A percentile compares a stretch with the other conserved stretches of the same genome.
Conservation (phyloP, 2,888 invertebrate genomes). For the Caenorhabditis japonica region DNA sequence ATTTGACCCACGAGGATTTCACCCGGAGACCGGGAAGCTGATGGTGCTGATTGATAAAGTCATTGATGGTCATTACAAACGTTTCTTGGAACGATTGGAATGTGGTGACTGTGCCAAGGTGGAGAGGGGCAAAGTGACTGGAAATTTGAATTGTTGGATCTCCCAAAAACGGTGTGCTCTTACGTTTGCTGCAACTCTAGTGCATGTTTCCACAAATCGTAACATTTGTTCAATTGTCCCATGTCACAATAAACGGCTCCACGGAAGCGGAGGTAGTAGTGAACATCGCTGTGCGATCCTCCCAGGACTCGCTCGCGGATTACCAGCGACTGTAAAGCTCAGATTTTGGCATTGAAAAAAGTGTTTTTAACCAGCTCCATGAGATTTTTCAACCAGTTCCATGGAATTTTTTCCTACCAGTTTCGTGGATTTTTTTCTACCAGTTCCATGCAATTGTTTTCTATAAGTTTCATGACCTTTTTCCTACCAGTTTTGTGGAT, state of each 20-base stretch:
- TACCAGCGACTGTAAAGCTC: conserved; percentile 85
- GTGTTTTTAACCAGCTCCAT: no score
- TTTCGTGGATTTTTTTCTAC: no score
- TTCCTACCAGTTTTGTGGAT: no score
- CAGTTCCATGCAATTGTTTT: no score
- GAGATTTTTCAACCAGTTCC: no score
- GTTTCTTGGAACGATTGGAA: conserved; percentile 94
- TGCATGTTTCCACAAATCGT: conserved; percentile 95
- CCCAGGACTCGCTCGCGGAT: conserved; percentile 91
- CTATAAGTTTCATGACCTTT: no score
- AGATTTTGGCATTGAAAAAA: no score
- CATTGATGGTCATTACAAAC: conserved; percentile 88
- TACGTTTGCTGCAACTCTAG: conserved; percentile 79
- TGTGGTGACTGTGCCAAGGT: conserved; percentile 93
- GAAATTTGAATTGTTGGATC: not conserved
- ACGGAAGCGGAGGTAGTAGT: conserved; percentile 85
- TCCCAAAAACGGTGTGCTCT: not conserved
- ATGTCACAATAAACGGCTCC: conserved; percentile 93
- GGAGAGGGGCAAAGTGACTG: conserved; percentile 87
- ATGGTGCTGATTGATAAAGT: conserved; percentile 46
- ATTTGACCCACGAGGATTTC: conserved; percentile 30
- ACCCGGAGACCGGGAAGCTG: conserved; percentile 29
- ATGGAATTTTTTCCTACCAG: no score
- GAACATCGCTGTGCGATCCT: conserved; percentile 87
- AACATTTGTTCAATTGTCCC: conserved; percentile 81